phyloP scores from a whole-genome alignment of 2,888 invertebrate species.

The Spilosoma lubricipeda region DNA sequence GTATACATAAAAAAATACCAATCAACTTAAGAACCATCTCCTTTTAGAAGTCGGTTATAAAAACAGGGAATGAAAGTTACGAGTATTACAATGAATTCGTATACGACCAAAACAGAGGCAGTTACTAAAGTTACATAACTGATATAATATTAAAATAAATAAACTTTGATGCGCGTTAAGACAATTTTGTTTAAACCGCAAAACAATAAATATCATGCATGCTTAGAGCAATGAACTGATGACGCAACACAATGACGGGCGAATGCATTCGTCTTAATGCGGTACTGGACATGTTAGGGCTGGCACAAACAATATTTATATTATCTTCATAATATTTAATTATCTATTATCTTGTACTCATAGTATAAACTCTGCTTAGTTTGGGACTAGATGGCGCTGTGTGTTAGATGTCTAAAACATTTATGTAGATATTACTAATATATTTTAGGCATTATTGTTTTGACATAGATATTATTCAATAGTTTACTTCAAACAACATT shows the following conservation, averaged over 20 bases:
- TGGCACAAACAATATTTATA: constrained; percentile 20
- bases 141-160: constrained; percentile 31
- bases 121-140: background rate
- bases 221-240: constrained; percentile 28
- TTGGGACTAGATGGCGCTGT: too few species aligned
- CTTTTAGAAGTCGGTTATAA: too few species aligned
- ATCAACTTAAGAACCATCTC: too few species aligned
- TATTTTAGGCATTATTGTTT: too few species aligned
- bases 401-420: too few species aligned
- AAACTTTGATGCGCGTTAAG: constrained; percentile 30
- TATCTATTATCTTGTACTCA: too few species aligned
- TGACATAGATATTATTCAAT: background rate
- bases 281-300: constrained; percentile 28
- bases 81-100: background rate
- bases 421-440: too few species aligned
- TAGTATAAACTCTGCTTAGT: too few species aligned
- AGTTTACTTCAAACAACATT: constrained; percentile 6
- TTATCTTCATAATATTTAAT: too few species aligned
- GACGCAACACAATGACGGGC: constrained; percentile 36
- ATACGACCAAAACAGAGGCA: background rate
- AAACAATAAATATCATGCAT: constrained; percentile 35
- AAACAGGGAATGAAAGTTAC: background rate
- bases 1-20: too few species aligned
- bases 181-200: constrained; percentile 30
- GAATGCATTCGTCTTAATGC: constrained; percentile 39